Evolutionary conservation across 2,113 vertebrate genomes (phyloP).

Genomic region (Hylia prasina): DNA sequence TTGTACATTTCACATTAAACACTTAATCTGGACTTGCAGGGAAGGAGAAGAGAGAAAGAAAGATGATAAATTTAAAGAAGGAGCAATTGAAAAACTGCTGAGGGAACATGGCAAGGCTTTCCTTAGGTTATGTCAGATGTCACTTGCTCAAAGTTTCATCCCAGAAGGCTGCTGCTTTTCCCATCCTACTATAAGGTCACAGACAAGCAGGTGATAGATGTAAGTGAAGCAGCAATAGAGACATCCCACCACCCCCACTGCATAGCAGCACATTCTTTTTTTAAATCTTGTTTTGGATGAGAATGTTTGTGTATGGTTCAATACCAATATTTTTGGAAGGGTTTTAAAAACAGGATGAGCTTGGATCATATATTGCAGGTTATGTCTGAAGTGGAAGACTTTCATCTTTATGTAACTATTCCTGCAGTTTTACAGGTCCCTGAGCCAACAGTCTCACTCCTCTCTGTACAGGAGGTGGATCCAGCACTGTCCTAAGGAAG

Average conservation of each 20-base stretch:
- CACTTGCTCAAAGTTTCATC: not conserved
- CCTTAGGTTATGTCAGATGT: not conserved
- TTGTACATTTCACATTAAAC: not conserved
- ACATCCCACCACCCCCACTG: too few relatives aligned
- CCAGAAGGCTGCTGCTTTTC: not conserved
- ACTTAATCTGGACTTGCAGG: not conserved
- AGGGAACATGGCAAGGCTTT: not conserved
- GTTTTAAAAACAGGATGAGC: not conserved
- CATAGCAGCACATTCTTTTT: not conserved
- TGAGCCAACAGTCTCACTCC: not conserved
- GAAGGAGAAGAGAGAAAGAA: not conserved
- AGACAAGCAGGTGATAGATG: not conserved
- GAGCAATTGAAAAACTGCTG: not conserved
- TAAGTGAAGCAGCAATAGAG: not conserved
- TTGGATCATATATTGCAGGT: not conserved
- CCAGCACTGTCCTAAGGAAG: not conserved
- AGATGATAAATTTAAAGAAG: not conserved
- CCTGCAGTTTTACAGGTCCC: not conserved
- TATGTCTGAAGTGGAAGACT: not conserved
- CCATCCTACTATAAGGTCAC: not conserved
- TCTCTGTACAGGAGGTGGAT: not conserved
- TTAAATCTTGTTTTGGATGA: not conserved
- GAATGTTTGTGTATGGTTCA: not conserved
- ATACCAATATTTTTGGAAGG: not conserved
- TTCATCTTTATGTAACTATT: not conserved